A percentile compares a stretch with the other conserved stretches of the same genome.
phyloP scores from a whole-genome alignment of 2,888 invertebrate genomes.

The Lacanobia oleracea region DNA sequence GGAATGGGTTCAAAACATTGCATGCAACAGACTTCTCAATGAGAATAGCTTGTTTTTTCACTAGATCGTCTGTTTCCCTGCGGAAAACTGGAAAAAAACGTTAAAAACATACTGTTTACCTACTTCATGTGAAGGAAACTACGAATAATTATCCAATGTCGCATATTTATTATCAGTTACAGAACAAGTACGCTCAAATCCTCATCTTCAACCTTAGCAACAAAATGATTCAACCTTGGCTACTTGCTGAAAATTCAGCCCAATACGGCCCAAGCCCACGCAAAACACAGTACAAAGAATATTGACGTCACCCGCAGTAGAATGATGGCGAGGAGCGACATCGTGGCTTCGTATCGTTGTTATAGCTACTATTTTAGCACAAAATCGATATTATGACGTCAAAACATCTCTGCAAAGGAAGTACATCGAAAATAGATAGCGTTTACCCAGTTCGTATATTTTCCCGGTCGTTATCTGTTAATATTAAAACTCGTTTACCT shows the following conservation, averaged over 20 bases:
- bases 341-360: constrained; percentile 35
- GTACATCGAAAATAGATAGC: constrained; percentile 34
- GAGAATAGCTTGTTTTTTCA: no score
- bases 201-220: neutral
- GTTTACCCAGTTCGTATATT: neutral
- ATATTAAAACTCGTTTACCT: constrained; percentile 20
- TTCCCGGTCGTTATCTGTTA: neutral
- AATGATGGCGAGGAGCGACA: constrained; percentile 27
- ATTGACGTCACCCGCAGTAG: constrained; percentile 49
- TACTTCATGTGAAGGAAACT: neutral
- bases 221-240: neutral
- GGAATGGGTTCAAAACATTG: no score
- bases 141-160: neutral
- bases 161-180: neutral
- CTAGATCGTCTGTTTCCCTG: no score
- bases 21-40: no score
- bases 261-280: neutral
- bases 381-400: constrained; percentile 60
- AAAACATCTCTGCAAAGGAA: constrained; percentile 35
- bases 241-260: neutral
- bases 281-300: constrained; percentile 4
- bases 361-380: constrained; percentile 55
- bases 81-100: no score
- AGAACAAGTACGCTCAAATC: neutral
- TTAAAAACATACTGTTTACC: no score